A percentile compares a stretch with the other conserved stretches of the same genome.
Evolutionary conservation across 2,888 invertebrate genomes (phyloP).

Genomic region (Lacanobia wlatinum): DNA sequence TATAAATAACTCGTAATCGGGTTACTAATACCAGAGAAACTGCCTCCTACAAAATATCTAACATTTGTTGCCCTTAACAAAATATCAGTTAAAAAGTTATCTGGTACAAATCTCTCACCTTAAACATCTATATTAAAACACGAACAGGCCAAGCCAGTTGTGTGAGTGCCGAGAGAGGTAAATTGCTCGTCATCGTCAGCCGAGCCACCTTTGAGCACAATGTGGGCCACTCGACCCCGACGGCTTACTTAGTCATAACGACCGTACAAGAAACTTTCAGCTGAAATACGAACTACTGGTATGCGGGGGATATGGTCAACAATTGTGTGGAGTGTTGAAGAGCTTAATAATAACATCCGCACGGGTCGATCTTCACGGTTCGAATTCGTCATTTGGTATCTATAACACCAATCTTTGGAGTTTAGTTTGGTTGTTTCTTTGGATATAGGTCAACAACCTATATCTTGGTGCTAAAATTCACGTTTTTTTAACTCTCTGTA

Average conservation of each 20-base stretch:
- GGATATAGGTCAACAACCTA: no score
- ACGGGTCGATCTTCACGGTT: no score
- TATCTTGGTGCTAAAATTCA: no score
- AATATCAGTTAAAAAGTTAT: not conserved
- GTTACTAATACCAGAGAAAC: no score
- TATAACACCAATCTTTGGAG: no score
- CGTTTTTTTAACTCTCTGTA: no score
- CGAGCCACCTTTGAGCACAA: slow-evolving; percentile 72
- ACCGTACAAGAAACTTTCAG: slow-evolving; percentile 10
- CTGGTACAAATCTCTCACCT: not conserved
- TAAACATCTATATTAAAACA: slow-evolving; percentile 51
- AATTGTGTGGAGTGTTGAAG: not conserved
- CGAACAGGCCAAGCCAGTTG: slow-evolving; percentile 31
- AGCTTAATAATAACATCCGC: not conserved
- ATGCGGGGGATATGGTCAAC: not conserved
- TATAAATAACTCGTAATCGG: no score
- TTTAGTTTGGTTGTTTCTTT: no score
- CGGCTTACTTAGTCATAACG: slow-evolving; percentile 36
- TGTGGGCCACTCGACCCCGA: slow-evolving; percentile 70
- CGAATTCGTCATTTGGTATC: no score
- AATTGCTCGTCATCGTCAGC: slow-evolving; percentile 73
- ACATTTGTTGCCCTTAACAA: no score
- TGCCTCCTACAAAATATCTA: no score
- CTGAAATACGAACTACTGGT: not conserved
- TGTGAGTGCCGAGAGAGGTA: slow-evolving; percentile 61